Evolutionary conservation across 2,888 invertebrate genomes (phyloP), one percentile per base, ranked within the genome.

Genomic region (Chrysodeixis includens): DNA sequence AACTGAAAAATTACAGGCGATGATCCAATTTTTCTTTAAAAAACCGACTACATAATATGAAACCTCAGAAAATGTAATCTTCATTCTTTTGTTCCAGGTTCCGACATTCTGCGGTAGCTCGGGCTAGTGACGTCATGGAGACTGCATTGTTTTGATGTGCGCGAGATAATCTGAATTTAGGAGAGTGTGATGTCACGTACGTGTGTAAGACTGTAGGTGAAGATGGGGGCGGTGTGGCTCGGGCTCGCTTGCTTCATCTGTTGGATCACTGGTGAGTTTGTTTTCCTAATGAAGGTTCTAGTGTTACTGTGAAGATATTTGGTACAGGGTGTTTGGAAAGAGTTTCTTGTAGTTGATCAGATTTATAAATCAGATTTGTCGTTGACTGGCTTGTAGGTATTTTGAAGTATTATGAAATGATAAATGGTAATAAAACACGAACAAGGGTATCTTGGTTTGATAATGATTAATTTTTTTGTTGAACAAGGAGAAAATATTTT

Each of bases 191-290:
- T 75, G 69, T 60, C 32, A 51, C 56, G 69, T 66, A 54, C 63
- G 80, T 81, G 83, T 77, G 81, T 81, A 75, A 73, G 72, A 71
- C 62, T 66, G 46, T 79, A 63, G 60, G 73, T 67, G 69, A 90
- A 83, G 77, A 93, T 93, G 92, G 92, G 88, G 79, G 88, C 88
- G 82, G 74, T 88, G 63, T 74, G 85, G 71, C 61, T 90, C 64
- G 86, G 87, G 66, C 80, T 72, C 18, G 20, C 18, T 32, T 52
- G 89, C 20, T 71, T 92, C 55, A 83, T 92, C 62, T 83, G 83
- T 63, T 93, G 92, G 93, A 89, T 93, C 63, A 78, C 89, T 62
- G 93, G 93, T 94, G 69, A 90, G 92, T 87, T 22, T 12, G 0
- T 0, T 44, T n/a, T 52, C 32, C 14, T 40, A n/a, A n/a, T n/a